A percentile compares a stretch with the other conserved stretches of the same genome.
phyloP scores from a whole-genome alignment of 2,113 vertebrate species.

The Dasyurus viverrinus region DNA sequence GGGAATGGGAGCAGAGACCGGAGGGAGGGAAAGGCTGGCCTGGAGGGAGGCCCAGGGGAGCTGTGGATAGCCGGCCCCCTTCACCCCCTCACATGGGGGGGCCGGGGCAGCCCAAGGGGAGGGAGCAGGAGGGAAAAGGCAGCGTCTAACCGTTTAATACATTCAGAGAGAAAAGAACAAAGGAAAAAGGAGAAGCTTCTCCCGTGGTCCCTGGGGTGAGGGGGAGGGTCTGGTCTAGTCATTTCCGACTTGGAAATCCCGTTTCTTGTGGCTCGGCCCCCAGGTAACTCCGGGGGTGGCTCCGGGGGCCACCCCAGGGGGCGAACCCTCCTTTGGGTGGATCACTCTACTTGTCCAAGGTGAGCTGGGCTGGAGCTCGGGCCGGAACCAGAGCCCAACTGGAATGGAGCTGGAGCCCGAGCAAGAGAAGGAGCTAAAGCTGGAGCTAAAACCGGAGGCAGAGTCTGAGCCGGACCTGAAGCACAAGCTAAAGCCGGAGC shows the following conservation, averaged over 20 bases:
- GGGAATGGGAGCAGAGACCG: neutral
- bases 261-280: neutral
- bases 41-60: neutral
- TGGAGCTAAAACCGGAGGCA: neutral
- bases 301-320: slow-evolving; percentile 7
- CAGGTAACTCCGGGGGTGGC: slow-evolving; percentile 40
- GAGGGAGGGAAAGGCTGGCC: neutral
- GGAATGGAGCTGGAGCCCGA: too few species aligned
- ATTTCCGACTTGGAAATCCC: neutral
- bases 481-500: neutral
- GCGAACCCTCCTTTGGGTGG: neutral
- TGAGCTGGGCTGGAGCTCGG: neutral
- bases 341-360: slow-evolving; percentile 24
- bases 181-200: slow-evolving; percentile 57
- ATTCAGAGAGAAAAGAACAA: slow-evolving; percentile 77
- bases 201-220: neutral
- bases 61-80: too few species aligned
- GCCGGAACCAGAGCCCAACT: too few species aligned
- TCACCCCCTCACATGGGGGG: accelerated
- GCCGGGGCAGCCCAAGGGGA: neutral
- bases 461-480: too few species aligned
- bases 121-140: neutral
- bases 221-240: too few species aligned
- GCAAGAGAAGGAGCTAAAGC: too few species aligned
- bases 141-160: slow-evolving; percentile 70